Base-by-base conservation (phyloP, 2,888 invertebrate genomes). In the Eristalinus aeneus region DNA sequence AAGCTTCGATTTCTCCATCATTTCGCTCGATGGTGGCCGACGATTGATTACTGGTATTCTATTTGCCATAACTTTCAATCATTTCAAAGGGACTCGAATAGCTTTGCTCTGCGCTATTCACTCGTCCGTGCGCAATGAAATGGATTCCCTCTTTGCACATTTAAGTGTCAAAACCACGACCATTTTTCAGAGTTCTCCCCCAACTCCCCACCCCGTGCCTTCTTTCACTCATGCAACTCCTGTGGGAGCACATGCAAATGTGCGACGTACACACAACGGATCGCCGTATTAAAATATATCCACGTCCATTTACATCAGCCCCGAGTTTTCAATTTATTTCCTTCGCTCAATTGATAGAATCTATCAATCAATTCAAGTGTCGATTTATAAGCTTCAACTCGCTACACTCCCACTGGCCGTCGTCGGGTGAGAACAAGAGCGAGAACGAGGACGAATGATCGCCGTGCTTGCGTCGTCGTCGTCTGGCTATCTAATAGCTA, bases 311-410 rank as follows among this genome's bases (percentile, higher is more conserved):
- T 82, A 82, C 82, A 86, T 81, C 82, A 69, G 77, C 77, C 71
- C 65, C 69, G 53, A 73, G 60, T 86, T 82, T 86, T 77, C 82
- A 86, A 86, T 86, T 86, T 86, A 86, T 86, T 86, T 86, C 78
- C 74, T 82, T 78, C 81, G 86, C 82, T 77, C 82, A 82, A 82
- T 86, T 86, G 86, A 86, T 86, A 86, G 86, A 74, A 82, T 82
- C 82, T 81, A 86, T 86, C 86, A 82, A 86, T 86, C 86, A 86
- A 82, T 78, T 82, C 74, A 74, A 82, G 86, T 82, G 86, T 86
- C 86, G 86, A 86, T 86, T 82, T 86, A 86, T 86, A 85, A 81
- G 85, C 76, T 85, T 67, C 79, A 80, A 67, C 72, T 58, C 64
- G 72, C 72, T 72, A 61, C 34, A 73, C 58, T 27, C 65, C 64